Base-by-base conservation (phyloP, 2,888 invertebrate species). In the Leptarthrus brevirostris region DNA sequence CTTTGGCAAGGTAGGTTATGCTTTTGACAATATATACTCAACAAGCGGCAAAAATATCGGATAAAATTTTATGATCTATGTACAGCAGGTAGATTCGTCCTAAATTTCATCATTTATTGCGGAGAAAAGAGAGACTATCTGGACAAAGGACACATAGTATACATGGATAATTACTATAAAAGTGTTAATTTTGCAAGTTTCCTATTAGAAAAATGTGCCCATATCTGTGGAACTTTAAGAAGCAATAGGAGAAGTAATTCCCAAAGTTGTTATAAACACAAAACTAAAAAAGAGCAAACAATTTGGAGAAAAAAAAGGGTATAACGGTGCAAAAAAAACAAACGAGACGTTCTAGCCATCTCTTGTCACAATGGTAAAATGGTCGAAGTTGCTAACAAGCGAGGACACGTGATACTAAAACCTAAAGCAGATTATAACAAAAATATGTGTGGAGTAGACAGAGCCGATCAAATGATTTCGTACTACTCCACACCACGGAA, bases 401-500 rank as follows among this genome's bases (percentile, higher is more conserved):
- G 22, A 49, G 69, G 69, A 14, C 4, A 69, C 22, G 24, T 47
- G 6, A 8, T 24, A 69, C 22, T 49, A 18, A 69, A 69, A n/a
- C 69, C 22, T 26, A 26, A 24, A 3, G 69, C 49, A 2, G 47
- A 47, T 10, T 69, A 66, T 26, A 69, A 69, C 49, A 49, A 69
- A 1, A 69, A 49, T 47, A 69, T 69, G 69, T 47, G 26, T 5
- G 69, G 49, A 44, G 49, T 69, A 3, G 49, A 69, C 16, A 69
- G 40, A 64, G n/a, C 20, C 5, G 64, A 64, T 44, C 64, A 64
- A 64, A 64, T 64, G 40, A 40, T 64, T 14, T 66, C 44, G 44
- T 56, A 56, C 26, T 71, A 54, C 34, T 71, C 71, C 34, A 36
- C 72, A 8, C 72, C 72, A 22, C 54, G 72, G 6, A 56, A 72